Base-by-base conservation (phyloP, 2,797 vertebrate species). In the Periophthalmus magnuspinnatus region DNA sequence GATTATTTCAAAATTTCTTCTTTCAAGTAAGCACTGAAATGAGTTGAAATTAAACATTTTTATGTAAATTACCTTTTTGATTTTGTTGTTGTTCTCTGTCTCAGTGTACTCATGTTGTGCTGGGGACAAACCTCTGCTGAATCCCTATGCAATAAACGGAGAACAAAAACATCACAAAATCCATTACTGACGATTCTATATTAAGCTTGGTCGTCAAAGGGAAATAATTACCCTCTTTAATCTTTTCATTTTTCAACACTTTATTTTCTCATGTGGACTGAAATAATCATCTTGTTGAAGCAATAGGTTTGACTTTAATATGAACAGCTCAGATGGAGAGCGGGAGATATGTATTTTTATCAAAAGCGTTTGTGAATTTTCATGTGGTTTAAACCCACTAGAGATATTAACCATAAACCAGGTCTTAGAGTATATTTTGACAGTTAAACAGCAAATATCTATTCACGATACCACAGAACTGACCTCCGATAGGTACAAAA, bases 41-140 rank as follows among this genome's bases (percentile, higher is more conserved):
- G 9, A n/a, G 19, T 11, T 28, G 21, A 21, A 13, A 11, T 41
- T 41, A 41, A 41, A 11, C 11, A 45, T 21, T 52, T 52, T 52
- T 21, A 52, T 55, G 22, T 13, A 55, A 9, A 22, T 55, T 87
- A 94, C 92, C 92, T 93, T 95, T 87, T 94, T 94, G 73, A 93
- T 86, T 71, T 78, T 89, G 78, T 79, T 91, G 71, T 87, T 91
- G 70, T 86, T 93, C 80, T 93, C 93, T 0, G 83, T 84, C 79
- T 94, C 94, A 84, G 81, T 86, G 67, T 83, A 91, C 58, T 94
- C 93, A 5, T 89, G 90, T 60, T 90, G 89, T 5, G 72, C 85
- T 67, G 92, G 87, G 72, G 93, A 91, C 58, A 88, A 84, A 17
- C 90, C 82, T 14, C 91, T 84, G 76, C 91, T 90, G 71, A 93